Percentiles rank a stretch among this genome's conserved stretches.
phyloP scores from a whole-genome alignment of 2,888 invertebrate species.

The Julus scandinavius region DNA sequence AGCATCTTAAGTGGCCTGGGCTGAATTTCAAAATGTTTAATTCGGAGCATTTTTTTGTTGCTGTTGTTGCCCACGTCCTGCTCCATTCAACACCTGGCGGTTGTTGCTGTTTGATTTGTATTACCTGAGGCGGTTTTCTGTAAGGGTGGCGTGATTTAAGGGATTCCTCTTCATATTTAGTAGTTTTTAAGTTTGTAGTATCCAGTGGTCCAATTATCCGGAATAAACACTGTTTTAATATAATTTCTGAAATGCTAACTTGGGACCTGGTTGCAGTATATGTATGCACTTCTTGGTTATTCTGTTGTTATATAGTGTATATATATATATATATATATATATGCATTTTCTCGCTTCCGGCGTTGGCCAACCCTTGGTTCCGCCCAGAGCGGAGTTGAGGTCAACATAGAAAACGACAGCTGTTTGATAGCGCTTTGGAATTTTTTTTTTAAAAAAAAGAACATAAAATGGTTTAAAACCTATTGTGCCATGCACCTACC shows the following conservation, averaged over 20 bases:
- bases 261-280: too few species aligned
- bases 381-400: background rate
- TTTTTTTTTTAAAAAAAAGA: background rate
- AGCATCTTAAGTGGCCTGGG: background rate
- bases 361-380: background rate
- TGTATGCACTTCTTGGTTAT: background rate
- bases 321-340: too few species aligned
- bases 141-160: background rate
- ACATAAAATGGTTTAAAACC: background rate
- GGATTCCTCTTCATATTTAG: background rate
- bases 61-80: background rate
- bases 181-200: too few species aligned
- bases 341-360: background rate
- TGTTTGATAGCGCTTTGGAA: conserved; percentile 1
- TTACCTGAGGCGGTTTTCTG: background rate
- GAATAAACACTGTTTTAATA: too few species aligned
- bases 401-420: background rate
- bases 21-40: conserved; percentile 10
- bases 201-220: too few species aligned
- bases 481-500: background rate
- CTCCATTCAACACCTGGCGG: background rate
- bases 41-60: background rate
- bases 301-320: too few species aligned
- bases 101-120: background rate
- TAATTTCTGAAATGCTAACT: too few species aligned